Percentiles rank a stretch among this genome's conserved stretches.
Conservation (phyloP, 1,140 invertebrate species). For the Phenacoccus solenopsis region DNA sequence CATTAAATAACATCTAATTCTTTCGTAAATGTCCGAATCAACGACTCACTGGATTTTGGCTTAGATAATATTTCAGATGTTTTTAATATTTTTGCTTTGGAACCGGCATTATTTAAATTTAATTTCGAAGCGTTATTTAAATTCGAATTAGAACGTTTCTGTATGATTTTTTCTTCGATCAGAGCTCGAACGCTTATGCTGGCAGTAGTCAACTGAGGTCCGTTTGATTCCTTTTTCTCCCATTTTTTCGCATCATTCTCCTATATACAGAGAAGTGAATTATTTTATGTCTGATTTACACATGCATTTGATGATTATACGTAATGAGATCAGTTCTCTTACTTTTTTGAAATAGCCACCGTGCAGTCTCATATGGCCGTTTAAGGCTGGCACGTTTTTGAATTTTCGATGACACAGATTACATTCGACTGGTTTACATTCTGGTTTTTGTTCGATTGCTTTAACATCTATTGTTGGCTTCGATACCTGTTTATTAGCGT, state of each 20-base stretch:
- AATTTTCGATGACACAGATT: constrained; percentile 87
- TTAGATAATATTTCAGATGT: neutral
- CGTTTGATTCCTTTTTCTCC: constrained; percentile 66
- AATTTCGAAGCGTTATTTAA: neutral
- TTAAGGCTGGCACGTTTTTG: constrained; percentile 91
- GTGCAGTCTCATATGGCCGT: constrained; percentile 92
- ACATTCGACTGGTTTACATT: constrained; percentile 72
- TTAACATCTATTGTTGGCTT: constrained; percentile 65
- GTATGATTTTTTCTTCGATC: constrained; percentile 85
- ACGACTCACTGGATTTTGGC: neutral
- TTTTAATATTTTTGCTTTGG: neutral
- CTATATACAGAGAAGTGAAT: constrained; percentile 33
- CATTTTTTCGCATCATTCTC: constrained; percentile 72
- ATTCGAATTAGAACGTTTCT: constrained; percentile 44
- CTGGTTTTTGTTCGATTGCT: constrained; percentile 53
- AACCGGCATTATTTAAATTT: neutral
- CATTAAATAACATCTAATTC: too few species aligned
- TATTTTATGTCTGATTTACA: too few species aligned
- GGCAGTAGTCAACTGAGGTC: constrained; percentile 71
- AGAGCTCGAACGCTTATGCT: constrained; percentile 73
- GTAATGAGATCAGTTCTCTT: too few species aligned
- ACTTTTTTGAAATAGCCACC: constrained; percentile 94
- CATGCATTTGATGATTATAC: too few species aligned
- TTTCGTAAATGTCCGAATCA: too few species aligned
- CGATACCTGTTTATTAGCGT: constrained; percentile 46